These are phyloP conservation scores for Nothocercus julius DNA, from an alignment of 2,113 vertebrate species.

Conservation along the genomic window DNA sequence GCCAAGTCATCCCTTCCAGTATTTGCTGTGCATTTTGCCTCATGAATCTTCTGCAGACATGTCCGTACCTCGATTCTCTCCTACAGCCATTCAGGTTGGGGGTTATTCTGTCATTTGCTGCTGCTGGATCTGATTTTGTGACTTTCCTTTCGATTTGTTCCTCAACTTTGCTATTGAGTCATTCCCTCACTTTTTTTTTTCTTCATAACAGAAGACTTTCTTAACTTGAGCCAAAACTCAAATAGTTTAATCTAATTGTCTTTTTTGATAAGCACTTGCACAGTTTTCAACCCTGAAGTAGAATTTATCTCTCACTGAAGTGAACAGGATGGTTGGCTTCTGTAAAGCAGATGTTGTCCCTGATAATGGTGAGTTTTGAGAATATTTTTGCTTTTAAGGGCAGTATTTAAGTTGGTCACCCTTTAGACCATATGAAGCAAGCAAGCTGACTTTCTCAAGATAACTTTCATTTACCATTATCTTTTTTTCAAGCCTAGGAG, in stretches of 20 bases:
- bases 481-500: not conserved
- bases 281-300: not conserved
- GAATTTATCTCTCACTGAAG: not conserved
- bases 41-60: not conserved
- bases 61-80: not conserved
- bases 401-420: not conserved
- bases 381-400: not conserved
- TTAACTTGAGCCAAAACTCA: not conserved
- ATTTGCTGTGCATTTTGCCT: not conserved
- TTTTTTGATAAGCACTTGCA: not conserved
- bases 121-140: not conserved
- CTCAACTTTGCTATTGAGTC: not conserved
- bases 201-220: not conserved
- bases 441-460: not conserved
- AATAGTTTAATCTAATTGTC: not conserved
- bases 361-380: not conserved
- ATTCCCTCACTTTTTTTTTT: not conserved
- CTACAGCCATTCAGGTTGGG: not conserved
- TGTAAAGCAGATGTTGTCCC: not conserved
- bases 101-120: not conserved
- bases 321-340: not conserved
- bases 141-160: not conserved
- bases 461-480: not conserved
- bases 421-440: not conserved
- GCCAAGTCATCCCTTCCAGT: not conserved